Evolutionary conservation across 2,113 vertebrate genomes (phyloP), one percentile per base, ranked within the genome.

Genomic region (Hemiscyllium ocellatum): DNA sequence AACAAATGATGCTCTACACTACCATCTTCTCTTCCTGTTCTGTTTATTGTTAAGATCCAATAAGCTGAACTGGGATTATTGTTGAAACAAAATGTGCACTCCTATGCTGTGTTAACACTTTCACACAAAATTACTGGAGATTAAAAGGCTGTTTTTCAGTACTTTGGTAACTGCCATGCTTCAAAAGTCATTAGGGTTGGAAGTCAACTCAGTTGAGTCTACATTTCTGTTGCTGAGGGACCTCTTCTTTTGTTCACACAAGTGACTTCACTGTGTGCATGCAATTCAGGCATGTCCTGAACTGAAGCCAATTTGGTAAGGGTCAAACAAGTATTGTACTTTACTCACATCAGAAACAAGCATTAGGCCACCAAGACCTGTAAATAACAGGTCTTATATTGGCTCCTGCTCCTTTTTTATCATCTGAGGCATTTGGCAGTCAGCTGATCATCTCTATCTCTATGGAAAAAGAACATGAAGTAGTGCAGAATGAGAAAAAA

Each of bases 1-100:
- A 94, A 42, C 69, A 95, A 95, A 95, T 76, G 68, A 95, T 95
- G 94, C 69, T 50, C 52, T 52, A 33, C 22, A 76, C 42, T 72
- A 72, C 68, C 69, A 72, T 50, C 69, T 52, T 95, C 94, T 76
- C 47, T 29, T 29, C 47, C 26, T 76, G 24, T 76, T 95, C 94
- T 72, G 68, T 26, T 61, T 47, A 72, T 76, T 76, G 24, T 70
- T 76, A 76, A 70, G 69, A 29, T 29, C 94, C 69, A 72, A 72
- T 94, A 94, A 68, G 70, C 70, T 94, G 93, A 42, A 70, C 61
- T 70, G 22, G 65, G 37, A 70, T 94, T 70, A 52, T 72, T 52
- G 72, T 95, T 76, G 24, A 47, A 72, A 76, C 20, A 72, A 95
- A 95, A 76, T 95, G 47, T 52, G 52, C 52, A 52, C 15, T 50